These are phyloP conservation scores for Miichthys miiuy DNA, from an alignment of 2,797 vertebrate species.

Conservation along the genomic window DNA sequence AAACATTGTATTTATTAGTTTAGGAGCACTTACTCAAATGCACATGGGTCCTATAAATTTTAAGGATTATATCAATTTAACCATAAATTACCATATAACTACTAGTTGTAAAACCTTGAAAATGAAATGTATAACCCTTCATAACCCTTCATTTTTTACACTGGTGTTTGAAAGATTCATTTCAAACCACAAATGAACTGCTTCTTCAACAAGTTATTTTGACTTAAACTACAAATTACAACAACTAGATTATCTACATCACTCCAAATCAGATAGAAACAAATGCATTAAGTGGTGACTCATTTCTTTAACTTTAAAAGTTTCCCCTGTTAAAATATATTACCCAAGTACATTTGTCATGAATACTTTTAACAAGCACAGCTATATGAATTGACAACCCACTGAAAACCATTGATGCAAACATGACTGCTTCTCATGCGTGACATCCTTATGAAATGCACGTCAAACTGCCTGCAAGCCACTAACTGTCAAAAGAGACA, in stretches of 20 bases:
- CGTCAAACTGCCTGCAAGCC: slow-evolving; percentile 29
- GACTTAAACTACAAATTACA: neutral
- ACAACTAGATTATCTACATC: neutral
- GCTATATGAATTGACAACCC: slow-evolving; percentile 12
- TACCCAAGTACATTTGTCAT: slow-evolving; percentile 7
- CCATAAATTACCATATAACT: neutral
- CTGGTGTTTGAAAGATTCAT: neutral
- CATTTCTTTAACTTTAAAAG: neutral
- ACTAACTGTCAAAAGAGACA: slow-evolving; percentile 45
- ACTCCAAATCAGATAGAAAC: neutral
- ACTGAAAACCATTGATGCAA: slow-evolving; percentile 33
- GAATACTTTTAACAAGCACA: neutral
- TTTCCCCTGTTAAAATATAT: neutral
- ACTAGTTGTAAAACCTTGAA: neutral
- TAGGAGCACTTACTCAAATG: neutral
- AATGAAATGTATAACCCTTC: neutral
- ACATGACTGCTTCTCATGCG: slow-evolving; percentile 41
- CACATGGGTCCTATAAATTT: neutral
- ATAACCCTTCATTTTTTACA: neutral
- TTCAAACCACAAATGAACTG: neutral
- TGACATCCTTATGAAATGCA: slow-evolving; percentile 29
- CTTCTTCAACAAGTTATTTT: neutral
- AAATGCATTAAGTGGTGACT: neutral
- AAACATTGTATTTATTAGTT: neutral
- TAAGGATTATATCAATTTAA: neutral